These are phyloP conservation scores for Mongoloraphidia duomilia DNA, from an alignment of 2,888 invertebrate genomes.

Conservation along the genomic window DNA sequence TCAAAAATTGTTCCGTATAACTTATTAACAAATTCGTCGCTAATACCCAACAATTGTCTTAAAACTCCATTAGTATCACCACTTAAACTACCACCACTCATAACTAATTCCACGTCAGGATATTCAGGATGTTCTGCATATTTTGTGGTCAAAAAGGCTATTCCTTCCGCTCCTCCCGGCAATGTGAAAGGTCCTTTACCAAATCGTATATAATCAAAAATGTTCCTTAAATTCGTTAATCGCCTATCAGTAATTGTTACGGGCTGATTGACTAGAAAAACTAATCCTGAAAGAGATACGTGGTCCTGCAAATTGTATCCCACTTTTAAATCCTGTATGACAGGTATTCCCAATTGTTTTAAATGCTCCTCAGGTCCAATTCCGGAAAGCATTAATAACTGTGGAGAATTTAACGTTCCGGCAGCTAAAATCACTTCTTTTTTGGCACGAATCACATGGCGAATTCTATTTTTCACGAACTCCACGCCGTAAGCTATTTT, in stretches of 20 bases:
- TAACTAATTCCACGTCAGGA: constrained; percentile 68
- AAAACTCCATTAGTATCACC: constrained; percentile 57
- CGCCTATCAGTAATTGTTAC: constrained; percentile 25
- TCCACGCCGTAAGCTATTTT: constrained; percentile 49
- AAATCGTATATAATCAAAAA: constrained; percentile 44
- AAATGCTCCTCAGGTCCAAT: constrained; percentile 51
- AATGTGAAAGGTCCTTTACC: constrained; percentile 59
- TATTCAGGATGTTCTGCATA: constrained; percentile 35
- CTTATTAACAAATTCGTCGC: constrained; percentile 40
- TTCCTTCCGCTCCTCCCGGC: constrained; percentile 63
- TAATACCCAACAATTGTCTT: constrained; percentile 47
- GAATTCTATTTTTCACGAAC: constrained; percentile 42
- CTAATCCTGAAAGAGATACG: constrained; percentile 51
- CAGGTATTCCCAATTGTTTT: constrained; percentile 37
- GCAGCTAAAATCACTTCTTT: constrained; percentile 65
- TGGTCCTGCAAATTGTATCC: constrained; percentile 68
- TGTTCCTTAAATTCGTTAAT: constrained; percentile 30
- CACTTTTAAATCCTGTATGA: constrained; percentile 51
- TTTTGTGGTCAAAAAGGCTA: constrained; percentile 59
- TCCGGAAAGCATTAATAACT: constrained; percentile 70
- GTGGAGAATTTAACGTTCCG: constrained; percentile 67
- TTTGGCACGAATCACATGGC: constrained; percentile 37
- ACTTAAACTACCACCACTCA: constrained; percentile 61
- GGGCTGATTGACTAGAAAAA: constrained; percentile 51
- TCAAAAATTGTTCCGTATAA: constrained; percentile 37